Evolutionary conservation across 64 coral and sea anemone genomes (phyloP).

Genomic region (Dendronephthya gigantea): DNA sequence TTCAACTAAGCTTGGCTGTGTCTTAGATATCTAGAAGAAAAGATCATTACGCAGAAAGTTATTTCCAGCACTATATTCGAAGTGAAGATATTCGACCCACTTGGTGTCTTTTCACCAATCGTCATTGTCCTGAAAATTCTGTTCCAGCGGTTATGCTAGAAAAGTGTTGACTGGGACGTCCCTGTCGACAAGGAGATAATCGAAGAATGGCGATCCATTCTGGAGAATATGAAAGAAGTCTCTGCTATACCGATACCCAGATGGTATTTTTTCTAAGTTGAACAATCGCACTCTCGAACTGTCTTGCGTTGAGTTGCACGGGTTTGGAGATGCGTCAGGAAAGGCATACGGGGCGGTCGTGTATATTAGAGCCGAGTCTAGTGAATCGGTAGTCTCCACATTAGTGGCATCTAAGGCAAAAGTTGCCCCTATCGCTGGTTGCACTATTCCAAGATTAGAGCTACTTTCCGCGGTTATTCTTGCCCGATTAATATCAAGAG

Average conservation of each 20-base stretch:
- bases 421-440: slow-evolving; percentile 15
- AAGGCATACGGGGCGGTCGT: slow-evolving; percentile 6
- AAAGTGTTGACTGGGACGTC: neutral
- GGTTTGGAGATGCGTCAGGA: slow-evolving; percentile 13
- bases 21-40: too few relatives aligned
- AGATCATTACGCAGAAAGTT: slow-evolving; percentile 25
- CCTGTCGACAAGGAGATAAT: neutral
- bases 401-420: slow-evolving; percentile 17
- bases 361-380: neutral
- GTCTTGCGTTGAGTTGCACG: neutral
- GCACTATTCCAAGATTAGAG: slow-evolving; percentile 18
- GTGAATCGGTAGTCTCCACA: neutral
- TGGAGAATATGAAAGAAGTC: neutral
- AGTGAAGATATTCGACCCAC: slow-evolving; percentile 34
- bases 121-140: slow-evolving; percentile 14
- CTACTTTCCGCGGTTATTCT: slow-evolving; percentile 24
- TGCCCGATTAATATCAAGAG: neutral
- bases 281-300: neutral
- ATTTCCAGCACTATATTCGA: slow-evolving; percentile 32
- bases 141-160: neutral
- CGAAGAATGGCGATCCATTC: neutral
- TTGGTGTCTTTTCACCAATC: slow-evolving; percentile 20
- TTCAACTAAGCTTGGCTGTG: slow-evolving; percentile 14
- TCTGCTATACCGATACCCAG: neutral
- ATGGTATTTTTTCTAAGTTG: neutral